Evolutionary conservation across 2,113 vertebrate genomes (phyloP).

Genomic region (Eublepharis macularius): DNA sequence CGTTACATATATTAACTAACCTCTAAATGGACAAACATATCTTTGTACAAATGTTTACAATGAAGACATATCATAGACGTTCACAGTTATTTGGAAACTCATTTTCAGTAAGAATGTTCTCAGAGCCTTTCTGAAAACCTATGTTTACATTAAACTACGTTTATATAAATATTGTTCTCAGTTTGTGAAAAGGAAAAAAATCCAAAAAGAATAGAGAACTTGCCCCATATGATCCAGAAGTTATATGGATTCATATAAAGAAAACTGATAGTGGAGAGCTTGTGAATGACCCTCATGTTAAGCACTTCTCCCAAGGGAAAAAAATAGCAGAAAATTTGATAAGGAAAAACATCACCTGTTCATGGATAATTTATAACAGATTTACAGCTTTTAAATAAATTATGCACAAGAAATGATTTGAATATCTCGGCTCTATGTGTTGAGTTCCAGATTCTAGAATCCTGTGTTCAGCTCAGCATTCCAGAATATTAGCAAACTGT

Average conservation of each 20-base stretch:
- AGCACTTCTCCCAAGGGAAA: neutral
- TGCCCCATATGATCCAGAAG: neutral
- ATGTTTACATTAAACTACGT: neutral
- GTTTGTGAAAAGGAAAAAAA: neutral
- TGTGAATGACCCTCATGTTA: constrained; percentile 5
- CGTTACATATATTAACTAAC: neutral
- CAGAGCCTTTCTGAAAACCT: neutral
- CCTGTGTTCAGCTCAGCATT: neutral
- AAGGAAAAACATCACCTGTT: constrained; percentile 8
- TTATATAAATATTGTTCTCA: neutral
- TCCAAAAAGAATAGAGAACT: neutral
- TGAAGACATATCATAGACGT: neutral
- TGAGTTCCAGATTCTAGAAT: neutral
- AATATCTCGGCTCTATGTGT: neutral
- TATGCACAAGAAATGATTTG: constrained; percentile 2
- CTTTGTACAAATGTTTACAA: neutral
- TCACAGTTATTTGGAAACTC: neutral
- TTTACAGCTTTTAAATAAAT: neutral
- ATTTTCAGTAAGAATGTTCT: neutral
- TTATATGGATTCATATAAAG: constrained; percentile 10
- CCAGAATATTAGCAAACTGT: neutral
- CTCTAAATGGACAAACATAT: neutral
- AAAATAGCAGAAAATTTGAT: constrained; percentile 13
- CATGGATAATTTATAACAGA: constrained; percentile 7
- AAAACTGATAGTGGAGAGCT: constrained; percentile 1